Evolutionary conservation across 2,113 vertebrate genomes (phyloP), one percentile per base, ranked within the genome.

Genomic region (Sinocyclocheilus anophthalmus): DNA sequence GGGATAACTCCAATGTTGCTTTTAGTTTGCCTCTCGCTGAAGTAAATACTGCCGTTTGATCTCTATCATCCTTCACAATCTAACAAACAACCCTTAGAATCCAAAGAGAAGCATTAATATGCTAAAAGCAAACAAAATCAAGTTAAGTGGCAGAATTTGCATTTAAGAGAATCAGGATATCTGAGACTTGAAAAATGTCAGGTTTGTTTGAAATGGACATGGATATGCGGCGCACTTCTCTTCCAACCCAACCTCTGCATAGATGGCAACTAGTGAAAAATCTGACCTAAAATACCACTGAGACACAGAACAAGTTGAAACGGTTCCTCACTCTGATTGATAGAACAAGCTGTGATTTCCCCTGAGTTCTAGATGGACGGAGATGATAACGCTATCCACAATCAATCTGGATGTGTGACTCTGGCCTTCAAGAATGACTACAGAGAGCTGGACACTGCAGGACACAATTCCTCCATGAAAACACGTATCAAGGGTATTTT

Each of bases 301-400:
- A 87, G 88, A 75, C 81, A 72, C 87, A 88, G 88, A 89, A 88
- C 90, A 91, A 86, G 90, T 88, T 83, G 90, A 91, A 90, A 88
- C 88, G 86, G 90, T 88, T 90, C 84, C 87, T 91, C 88, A 86
- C 77, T 88, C 88, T 90, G 90, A 90, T 87, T 87, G 88, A 91
- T 91, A 88, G 86, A 91, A 91, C 88, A 91, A 87, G 88, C 87
- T 87, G 87, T 91, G 90, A 91, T 91, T 91, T 90, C 90, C 90
- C 88, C 87, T 79, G 90, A 91, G 90, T 88, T 91, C 65, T 89
- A 91, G 90, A 90, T 88, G 90, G 90, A 88, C 86, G 81, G 88
- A 90, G 86, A 90, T 86, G 87, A 90, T 90, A 86, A 82, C 78
- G 65, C 86, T 86, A 88, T 87, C 84, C 81, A 70, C 87, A 90